Evolutionary conservation across 2,797 vertebrate genomes (phyloP), one percentile per base, ranked within the genome.

Genomic region (Rhadinocentrus ornatus): DNA sequence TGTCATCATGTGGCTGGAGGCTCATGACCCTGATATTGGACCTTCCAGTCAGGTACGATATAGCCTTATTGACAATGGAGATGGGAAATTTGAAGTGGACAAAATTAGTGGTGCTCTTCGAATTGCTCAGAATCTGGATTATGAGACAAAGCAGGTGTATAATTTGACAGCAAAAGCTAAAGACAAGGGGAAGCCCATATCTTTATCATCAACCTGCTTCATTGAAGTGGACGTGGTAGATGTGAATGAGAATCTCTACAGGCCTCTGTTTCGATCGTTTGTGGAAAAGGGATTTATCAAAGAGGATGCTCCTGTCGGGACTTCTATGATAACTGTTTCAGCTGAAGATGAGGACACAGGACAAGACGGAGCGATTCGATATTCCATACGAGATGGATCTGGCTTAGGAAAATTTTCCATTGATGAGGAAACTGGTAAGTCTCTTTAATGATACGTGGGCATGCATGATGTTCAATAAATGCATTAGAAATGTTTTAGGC

Each of bases 361-460:
- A 71, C 89, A 91, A 88, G 97, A 99, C 44, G 98, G 98, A 37
- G 96, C 97, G 88, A 92, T 99, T 39, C 95, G 93, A 55, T 99
- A 99, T 37, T 99, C 97, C 66, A 97, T 99, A 74, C 93, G 96
- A 79, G 97, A 98, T 81, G 98, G 98, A 34, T 98, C 98, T 15
- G 98, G 98, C 73, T 63, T 99, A 66, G 98, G 98, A 71, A 93
- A 98, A 81, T 99, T 99, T 82, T 94, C 86, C 84, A 97, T 99
- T 69, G 95, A 99, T 3, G 96, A 98, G 91, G 96, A 98, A 88
- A 99, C 96, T 83, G 98, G 98, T 99, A 94, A 95, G 95, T 88
- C 20, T 60, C 26, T 61, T 55, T n/a, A n/a, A n/a, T n/a, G n/a
- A n/a, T n/a, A n/a, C n/a, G n/a, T n/a, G n/a, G 26, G 24, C 31